Evolutionary conservation across 1,140 invertebrate genomes (phyloP).

Genomic region (Sycophila sp.): DNA sequence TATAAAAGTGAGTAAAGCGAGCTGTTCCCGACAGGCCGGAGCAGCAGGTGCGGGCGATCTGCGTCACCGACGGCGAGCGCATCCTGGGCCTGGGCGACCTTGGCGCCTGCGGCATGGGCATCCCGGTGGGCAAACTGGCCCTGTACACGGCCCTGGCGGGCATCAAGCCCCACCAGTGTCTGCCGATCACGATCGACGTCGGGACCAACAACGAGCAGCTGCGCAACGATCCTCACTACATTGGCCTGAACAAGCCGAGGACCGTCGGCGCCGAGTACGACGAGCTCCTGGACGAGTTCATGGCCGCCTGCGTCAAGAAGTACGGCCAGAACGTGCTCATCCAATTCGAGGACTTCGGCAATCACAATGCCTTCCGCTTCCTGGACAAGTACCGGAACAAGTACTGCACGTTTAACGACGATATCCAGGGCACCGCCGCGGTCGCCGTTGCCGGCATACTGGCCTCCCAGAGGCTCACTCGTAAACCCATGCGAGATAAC

Average conservation of each 20-base stretch:
- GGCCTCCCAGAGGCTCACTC: constrained; percentile 83
- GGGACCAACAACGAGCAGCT: constrained; percentile 92
- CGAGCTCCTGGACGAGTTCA: constrained; percentile 97
- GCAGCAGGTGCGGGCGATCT: constrained; percentile 90
- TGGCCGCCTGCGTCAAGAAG: constrained; percentile 92
- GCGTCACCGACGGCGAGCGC: constrained; percentile 94
- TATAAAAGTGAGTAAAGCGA: background rate
- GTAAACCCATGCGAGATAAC: constrained; percentile 80
- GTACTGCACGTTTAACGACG: constrained; percentile 97
- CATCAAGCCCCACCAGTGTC: constrained; percentile 91
- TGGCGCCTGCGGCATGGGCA: constrained; percentile 95
- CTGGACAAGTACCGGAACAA: constrained; percentile 86
- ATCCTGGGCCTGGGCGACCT: constrained; percentile 95
- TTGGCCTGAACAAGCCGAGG: constrained; percentile 89
- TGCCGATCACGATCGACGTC: constrained; percentile 92
- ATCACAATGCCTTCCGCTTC: constrained; percentile 91
- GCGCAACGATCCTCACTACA: constrained; percentile 94
- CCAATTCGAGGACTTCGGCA: constrained; percentile 97
- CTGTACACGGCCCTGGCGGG: constrained; percentile 93
- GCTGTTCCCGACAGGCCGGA: constrained; percentile 80
- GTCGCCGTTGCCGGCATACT: constrained; percentile 92
- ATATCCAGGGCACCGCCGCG: constrained; percentile 95
- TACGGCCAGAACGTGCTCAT: constrained; percentile 90
- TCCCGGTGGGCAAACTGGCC: constrained; percentile 93
- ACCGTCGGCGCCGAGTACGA: constrained; percentile 91